phyloP scores from a whole-genome alignment of 1,140 invertebrate species.

The Colletes gigas region DNA sequence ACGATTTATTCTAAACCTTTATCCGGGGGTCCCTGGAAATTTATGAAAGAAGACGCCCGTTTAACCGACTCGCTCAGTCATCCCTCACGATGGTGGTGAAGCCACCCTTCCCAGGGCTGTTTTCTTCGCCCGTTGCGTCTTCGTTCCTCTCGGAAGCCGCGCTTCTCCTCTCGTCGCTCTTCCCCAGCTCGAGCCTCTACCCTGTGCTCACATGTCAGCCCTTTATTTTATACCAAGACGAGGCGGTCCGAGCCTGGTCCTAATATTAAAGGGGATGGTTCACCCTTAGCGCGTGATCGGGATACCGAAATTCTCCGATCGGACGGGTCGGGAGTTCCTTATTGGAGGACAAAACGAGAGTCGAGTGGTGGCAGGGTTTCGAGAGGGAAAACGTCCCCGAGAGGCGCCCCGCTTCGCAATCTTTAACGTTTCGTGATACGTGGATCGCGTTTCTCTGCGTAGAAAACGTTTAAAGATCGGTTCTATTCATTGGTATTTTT shows the following conservation, averaged over 20 bases:
- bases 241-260: conserved; percentile 70
- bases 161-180: conserved; percentile 53
- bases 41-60: conserved; percentile 81
- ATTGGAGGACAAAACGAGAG: conserved; percentile 65
- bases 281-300: conserved; percentile 78
- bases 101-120: conserved; percentile 67
- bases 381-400: background rate
- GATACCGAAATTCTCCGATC: conserved; percentile 75
- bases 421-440: background rate
- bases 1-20: conserved; percentile 81
- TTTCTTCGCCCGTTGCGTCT: conserved; percentile 58
- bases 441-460: background rate
- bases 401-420: background rate
- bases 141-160: conserved; percentile 46
- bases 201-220: conserved; percentile 77
- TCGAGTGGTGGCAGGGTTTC: conserved; percentile 50
- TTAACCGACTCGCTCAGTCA: conserved; percentile 81
- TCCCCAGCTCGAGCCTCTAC: conserved; percentile 53
- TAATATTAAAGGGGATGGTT: conserved; percentile 80
- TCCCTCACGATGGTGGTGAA: conserved; percentile 77
- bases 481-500: too few species aligned
- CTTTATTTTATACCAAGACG: conserved; percentile 78
- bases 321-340: conserved; percentile 72
- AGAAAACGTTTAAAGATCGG: too few species aligned
- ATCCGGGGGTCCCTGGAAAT: conserved; percentile 78